Percentiles rank a stretch among this genome's conserved stretches.
phyloP scores from a whole-genome alignment of 2,888 invertebrate species.

The Dichetophora obliterata region DNA sequence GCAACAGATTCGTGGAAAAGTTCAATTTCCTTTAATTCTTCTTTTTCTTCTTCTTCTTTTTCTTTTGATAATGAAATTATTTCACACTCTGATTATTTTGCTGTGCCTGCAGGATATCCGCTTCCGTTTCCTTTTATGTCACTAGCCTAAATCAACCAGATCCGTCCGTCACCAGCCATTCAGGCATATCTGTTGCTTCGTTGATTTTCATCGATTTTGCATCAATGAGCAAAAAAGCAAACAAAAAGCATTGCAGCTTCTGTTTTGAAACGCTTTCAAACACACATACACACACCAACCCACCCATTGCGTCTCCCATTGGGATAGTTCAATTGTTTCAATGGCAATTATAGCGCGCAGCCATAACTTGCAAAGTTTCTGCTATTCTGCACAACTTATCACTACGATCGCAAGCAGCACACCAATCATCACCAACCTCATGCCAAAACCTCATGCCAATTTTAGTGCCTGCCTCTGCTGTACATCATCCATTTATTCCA shows the following conservation, averaged over 20 bases:
- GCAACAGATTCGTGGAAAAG: no score
- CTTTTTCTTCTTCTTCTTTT: neutral
- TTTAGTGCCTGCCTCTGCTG: neutral
- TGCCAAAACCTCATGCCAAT: no score
- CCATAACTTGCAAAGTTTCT: conserved; percentile 17
- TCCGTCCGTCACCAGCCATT: neutral
- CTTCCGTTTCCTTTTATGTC: conserved; percentile 7
- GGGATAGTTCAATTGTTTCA: conserved; percentile 23
- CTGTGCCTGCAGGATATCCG: conserved; percentile 20
- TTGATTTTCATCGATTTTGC: conserved; percentile 29
- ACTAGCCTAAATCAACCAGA: neutral
- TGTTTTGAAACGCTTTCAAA: neutral
- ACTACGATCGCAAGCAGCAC: neutral
- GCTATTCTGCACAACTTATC: neutral
- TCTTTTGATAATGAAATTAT: conserved; percentile 5
- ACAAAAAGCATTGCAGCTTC: no score
- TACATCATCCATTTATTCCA: neutral
- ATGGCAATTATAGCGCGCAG: neutral
- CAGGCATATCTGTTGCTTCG: conserved; percentile 32
- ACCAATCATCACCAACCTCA: neutral
- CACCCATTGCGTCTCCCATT: neutral
- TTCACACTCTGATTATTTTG: conserved; percentile 26
- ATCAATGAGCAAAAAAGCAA: neutral
- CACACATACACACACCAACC: neutral
- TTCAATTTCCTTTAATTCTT: neutral